A percentile compares a stretch with the other conserved stretches of the same genome.
Evolutionary conservation across 1,140 invertebrate genomes (phyloP).

Genomic region (Panulirus ornatus): DNA sequence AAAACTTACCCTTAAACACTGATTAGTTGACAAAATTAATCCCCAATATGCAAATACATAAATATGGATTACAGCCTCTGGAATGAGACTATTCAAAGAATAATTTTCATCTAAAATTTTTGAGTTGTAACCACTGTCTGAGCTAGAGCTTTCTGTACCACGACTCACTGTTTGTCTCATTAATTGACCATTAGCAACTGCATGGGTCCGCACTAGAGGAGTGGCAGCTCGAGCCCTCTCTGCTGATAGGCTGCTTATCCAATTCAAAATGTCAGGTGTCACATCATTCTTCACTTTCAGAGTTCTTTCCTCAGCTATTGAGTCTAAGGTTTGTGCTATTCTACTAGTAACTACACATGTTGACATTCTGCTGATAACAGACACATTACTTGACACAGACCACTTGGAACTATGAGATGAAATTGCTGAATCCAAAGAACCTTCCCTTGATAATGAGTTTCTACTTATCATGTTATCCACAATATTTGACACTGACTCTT

Average conservation of each 20-base stretch:
- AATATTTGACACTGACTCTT: not conserved
- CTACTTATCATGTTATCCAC: not conserved
- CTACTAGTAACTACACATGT: not conserved
- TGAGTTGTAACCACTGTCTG: slow-evolving; percentile 19
- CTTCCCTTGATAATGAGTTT: slow-evolving; percentile 6
- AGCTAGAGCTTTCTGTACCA: slow-evolving; percentile 13
- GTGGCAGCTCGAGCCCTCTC: slow-evolving; percentile 16
- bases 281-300: not conserved
- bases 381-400: slow-evolving; percentile 37
- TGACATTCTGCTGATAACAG: slow-evolving; percentile 3
- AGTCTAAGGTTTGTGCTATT: not conserved
- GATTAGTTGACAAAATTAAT: slow-evolving; percentile 19
- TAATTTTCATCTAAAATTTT: slow-evolving; percentile 11
- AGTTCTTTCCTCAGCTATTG: slow-evolving; percentile 16
- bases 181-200: slow-evolving; percentile 28
- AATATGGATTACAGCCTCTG: slow-evolving; percentile 32
- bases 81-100: not conserved
- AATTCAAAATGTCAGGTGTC: not conserved
- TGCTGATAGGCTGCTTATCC: slow-evolving; percentile 13
- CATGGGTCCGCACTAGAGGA: slow-evolving; percentile 14
- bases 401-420: slow-evolving; percentile 44
- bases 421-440: slow-evolving; percentile 32
- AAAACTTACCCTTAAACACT: not conserved
- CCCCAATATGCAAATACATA: not conserved
- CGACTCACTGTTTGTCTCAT: not conserved